phyloP scores from a whole-genome alignment of 2,113 vertebrate species.

The Prunella fulvescens region DNA sequence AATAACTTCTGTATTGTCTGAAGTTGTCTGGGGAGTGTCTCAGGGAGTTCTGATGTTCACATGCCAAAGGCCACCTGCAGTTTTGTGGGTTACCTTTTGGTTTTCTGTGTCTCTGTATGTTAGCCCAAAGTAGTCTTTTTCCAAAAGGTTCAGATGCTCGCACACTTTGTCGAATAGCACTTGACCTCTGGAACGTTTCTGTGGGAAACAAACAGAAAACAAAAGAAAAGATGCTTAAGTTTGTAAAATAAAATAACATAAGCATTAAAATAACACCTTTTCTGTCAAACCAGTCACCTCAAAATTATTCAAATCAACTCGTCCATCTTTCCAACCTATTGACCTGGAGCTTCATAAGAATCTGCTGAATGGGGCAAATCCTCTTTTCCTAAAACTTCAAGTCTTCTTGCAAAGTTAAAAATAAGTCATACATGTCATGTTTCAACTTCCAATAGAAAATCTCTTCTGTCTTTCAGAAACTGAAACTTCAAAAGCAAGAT shows the following conservation, averaged over 20 bases:
- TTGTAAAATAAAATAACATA: not conserved
- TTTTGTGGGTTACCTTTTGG: slow-evolving; percentile 84
- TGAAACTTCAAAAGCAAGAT: not conserved
- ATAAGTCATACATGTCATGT: not conserved
- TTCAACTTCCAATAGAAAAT: not conserved
- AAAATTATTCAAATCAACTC: not conserved
- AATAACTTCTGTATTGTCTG: not conserved
- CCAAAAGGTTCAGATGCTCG: slow-evolving; percentile 94
- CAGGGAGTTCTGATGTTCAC: not conserved
- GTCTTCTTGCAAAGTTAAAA: not conserved
- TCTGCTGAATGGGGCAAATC: not conserved
- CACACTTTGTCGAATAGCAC: slow-evolving; percentile 92
- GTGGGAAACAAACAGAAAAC: not conserved
- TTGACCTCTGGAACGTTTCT: slow-evolving; percentile 93
- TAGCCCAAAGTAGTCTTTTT: slow-evolving; percentile 96
- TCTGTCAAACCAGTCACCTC: not conserved
- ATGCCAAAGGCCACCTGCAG: not conserved
- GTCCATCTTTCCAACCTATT: not conserved
- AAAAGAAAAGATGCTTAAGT: not conserved
- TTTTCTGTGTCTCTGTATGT: slow-evolving; percentile 90
- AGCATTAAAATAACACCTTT: not conserved
- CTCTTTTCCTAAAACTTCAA: not conserved
- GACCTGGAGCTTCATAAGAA: not conserved
- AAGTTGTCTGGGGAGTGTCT: not conserved
- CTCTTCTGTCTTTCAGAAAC: not conserved